These are phyloP conservation scores for Cryptosula pallasiana DNA, from an alignment of 2,888 invertebrate species.

Conservation along the genomic window DNA sequence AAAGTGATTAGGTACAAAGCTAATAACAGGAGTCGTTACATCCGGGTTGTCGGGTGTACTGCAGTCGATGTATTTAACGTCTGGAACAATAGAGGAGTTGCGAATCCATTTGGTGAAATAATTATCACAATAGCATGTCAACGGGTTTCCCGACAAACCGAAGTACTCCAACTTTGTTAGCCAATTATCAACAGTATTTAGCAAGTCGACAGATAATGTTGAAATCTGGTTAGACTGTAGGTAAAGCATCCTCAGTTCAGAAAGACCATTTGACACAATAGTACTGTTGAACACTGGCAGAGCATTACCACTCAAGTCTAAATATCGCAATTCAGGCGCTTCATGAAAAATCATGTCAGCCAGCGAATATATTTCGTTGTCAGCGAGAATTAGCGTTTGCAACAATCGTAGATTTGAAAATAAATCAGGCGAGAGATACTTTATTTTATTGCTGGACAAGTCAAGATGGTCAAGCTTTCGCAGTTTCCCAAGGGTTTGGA, in stretches of 20 bases:
- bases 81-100: neutral
- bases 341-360: neutral
- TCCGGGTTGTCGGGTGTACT: neutral
- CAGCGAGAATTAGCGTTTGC: neutral
- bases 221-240: neutral
- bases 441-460: neutral
- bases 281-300: neutral
- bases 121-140: constrained; percentile 1
- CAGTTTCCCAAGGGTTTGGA: neutral
- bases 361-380: neutral
- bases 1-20: neutral
- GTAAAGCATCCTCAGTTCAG: neutral
- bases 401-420: neutral
- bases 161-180: neutral
- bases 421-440: neutral
- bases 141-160: neutral
- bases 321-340: neutral
- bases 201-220: neutral
- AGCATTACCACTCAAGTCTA: neutral
- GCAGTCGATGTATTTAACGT: neutral
- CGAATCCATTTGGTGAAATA: neutral
- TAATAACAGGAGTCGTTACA: neutral
- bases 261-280: neutral
- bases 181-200: neutral
- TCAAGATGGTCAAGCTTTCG: neutral